Evolutionary conservation across 2,113 vertebrate species (phyloP), one percentile per base, ranked within the genome.

Genomic region (Crotalus helleri): DNA sequence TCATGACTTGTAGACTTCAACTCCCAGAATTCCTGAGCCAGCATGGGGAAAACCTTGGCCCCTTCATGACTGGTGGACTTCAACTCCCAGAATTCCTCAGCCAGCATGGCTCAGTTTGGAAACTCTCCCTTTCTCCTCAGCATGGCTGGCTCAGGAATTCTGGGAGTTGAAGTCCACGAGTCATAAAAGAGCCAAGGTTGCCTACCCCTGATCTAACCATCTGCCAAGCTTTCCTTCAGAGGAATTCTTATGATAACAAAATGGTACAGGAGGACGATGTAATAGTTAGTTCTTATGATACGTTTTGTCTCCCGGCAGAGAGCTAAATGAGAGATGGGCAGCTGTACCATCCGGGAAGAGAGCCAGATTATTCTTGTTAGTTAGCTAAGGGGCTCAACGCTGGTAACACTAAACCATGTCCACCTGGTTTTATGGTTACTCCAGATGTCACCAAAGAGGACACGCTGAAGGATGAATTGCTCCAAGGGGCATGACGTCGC

Each of bases 301-400:
- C 91, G 8, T 91, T 94, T 93, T 88, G 88, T 26, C 44, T 23
- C 29, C 57, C 33, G 54, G 3, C 39, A 0, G 0, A 92, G 94
- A 91, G 89, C 46, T 88, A 55, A 96, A 92, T 95, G 91, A 93
- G 29, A 87, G 24, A 87, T 33, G 54, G 51, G n/a, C 92, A 95
- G 94, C 91, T 94, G 87, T 90, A 92, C 90, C 93, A 89, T 92
- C 17, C 59, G 74, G 87, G 74, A 94, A 94, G 8, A n/a, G 61
- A 91, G 95, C 92, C 94, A 96, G 54, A 88, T 91, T 55, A 61
- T 12, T 94, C 46, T 61, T 93, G 95, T 89, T 95, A 86, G 87
- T 89, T 87, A 94, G 91, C 85, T 88, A 91, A 92, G 91, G 51
- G 10, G 15, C 92, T 96, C 92, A 53, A 29, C 4, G 85, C n/a